Conservation (phyloP, 2,888 invertebrate genomes). For the Trimorus sp. region DNA sequence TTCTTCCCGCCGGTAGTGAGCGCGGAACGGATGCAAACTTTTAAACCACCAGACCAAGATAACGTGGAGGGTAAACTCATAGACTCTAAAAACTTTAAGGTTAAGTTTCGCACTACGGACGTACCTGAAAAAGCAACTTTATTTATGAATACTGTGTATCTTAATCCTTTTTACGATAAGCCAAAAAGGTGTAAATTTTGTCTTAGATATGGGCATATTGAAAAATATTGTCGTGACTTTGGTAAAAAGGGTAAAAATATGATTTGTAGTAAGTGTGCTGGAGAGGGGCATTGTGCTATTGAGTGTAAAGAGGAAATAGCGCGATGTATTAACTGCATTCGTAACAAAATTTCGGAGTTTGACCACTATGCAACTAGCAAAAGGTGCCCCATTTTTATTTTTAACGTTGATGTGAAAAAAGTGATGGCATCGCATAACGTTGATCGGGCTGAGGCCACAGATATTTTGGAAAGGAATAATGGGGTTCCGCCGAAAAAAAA, state of each 20-base stretch:
- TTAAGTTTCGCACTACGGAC: neutral
- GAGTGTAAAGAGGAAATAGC: no score
- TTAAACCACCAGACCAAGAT: neutral
- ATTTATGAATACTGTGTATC: neutral
- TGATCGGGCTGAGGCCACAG: neutral
- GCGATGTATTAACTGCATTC: no score
- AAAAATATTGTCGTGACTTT: neutral
- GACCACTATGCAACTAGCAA: no score
- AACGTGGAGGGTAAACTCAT: neutral
- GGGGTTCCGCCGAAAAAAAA: neutral
- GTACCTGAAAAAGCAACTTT: slow-evolving; percentile 3
- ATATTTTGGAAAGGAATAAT: neutral
- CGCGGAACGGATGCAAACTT: neutral
- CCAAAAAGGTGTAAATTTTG: slow-evolving; percentile 17
- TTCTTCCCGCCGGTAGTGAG: no score
- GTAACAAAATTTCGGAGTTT: no score
- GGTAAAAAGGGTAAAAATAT: neutral
- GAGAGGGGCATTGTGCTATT: neutral
- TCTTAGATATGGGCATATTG: slow-evolving; percentile 6
- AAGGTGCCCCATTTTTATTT: neutral
- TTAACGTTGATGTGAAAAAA: neutral
- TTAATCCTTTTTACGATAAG: slow-evolving; percentile 1
- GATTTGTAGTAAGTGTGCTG: neutral
- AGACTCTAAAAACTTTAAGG: neutral
- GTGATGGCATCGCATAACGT: neutral